These are phyloP conservation scores for Nemapogon koenigi DNA, from an alignment of 2,888 invertebrate species.

Conservation along the genomic window DNA sequence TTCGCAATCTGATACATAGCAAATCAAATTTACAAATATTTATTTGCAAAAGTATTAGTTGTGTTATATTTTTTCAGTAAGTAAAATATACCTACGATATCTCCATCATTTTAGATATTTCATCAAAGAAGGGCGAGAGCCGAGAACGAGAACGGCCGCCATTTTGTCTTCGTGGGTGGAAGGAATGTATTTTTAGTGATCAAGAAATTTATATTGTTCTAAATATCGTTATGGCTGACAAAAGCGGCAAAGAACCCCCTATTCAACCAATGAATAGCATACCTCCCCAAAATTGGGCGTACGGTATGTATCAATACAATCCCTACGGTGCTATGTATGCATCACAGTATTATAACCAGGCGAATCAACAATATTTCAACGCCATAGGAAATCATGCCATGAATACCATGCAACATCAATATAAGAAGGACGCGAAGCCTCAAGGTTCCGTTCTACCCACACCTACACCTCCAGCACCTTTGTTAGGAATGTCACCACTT, in stretches of 20 bases:
- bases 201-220: too few species aligned
- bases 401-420: conserved; percentile 31
- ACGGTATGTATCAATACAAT: conserved; percentile 45
- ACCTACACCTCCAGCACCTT: conserved; percentile 37
- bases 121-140: too few species aligned
- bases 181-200: too few species aligned
- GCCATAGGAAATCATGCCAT: conserved; percentile 17
- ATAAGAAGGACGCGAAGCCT: conserved; percentile 31
- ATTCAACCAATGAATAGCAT: conserved; percentile 51
- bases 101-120: too few species aligned
- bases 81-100: too few species aligned
- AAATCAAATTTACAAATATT: too few species aligned
- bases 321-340: conserved; percentile 50
- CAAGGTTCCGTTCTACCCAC: conserved; percentile 32
- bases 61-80: too few species aligned
- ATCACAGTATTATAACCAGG: conserved; percentile 47
- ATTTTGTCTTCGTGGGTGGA: too few species aligned
- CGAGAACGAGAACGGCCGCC: too few species aligned
- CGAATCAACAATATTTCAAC: conserved; percentile 17
- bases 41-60: too few species aligned
- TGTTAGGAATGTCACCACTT: conserved; percentile 51
- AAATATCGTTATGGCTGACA: conserved; percentile 52
- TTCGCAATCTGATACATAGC: too few species aligned
- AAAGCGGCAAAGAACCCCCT: conserved; percentile 48
- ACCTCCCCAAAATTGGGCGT: conserved; percentile 53